Evolutionary conservation across 2,888 invertebrate species (phyloP), one percentile per base, ranked within the genome.

Genomic region (Petrolisthes cinctipes): DNA sequence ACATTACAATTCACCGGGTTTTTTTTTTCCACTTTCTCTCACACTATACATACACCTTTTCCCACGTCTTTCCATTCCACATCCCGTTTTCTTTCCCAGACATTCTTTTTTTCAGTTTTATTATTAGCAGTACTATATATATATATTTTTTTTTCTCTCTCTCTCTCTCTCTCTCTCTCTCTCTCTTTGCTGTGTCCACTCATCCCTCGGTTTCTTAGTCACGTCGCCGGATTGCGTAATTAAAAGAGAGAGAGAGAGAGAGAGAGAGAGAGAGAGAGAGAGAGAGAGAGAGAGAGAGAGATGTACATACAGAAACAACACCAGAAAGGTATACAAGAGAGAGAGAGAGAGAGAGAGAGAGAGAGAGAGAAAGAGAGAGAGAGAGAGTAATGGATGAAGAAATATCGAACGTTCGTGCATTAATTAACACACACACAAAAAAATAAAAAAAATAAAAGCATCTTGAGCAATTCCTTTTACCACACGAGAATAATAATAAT

Each of bases 321-420:
- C 61, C 17, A 17, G 17, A 9, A 9, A 61, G 61, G 61, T 17
- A 61, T 61, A n/a, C 53, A 7, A 80, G 11, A 20, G 57, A 57
- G n/a, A 80, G n/a, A n/a, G 82, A 61, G 20, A 37, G 23, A 82
- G 68, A 80, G 80, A 56, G 56, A 80, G 80, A 80, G 80, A 56
- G 56, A 56, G 80, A 80, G 54, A 56, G 56, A 80, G 80, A 80
- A 23, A 20, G 61, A 66, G 53, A 53, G 37, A 61, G 82, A 66
- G 37, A 37, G 61, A 82, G 82, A 7, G 23, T n/a, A 23, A 61
- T 57, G 7, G 37, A 37, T 9, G 53, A 37, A 51, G 20, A 53
- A 83, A 71, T n/a, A 51, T 17, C 53, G 53, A 20, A 53, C 68
- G 54, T 68, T 9, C 4, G 5, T 17, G 53, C 14, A 54, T 20